These are phyloP conservation scores for Dolichoris vasculosae DNA, from an alignment of 1,140 invertebrate species.

Conservation along the genomic window DNA sequence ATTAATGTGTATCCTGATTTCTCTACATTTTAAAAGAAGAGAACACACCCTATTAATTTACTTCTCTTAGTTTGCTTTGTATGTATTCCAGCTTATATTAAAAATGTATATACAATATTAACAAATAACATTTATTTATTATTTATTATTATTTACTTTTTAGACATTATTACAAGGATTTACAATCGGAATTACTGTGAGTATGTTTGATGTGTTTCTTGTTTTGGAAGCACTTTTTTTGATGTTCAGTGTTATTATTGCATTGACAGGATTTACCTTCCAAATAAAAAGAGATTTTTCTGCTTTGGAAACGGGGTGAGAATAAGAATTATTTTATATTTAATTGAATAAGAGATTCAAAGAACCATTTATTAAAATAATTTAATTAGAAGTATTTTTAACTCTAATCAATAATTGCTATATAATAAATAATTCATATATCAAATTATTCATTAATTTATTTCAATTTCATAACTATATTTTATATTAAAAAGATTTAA, in stretches of 20 bases:
- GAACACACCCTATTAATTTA: conserved; percentile 81
- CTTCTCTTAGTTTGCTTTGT: conserved; percentile 82
- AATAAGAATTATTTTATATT: conserved; percentile 45
- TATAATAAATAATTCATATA: too few species aligned
- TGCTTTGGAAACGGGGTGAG: conserved; percentile 83
- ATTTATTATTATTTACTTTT: conserved; percentile 62
- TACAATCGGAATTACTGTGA: conserved; percentile 83
- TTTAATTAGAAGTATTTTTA: too few species aligned
- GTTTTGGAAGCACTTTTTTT: conserved; percentile 86
- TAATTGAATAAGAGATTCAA: neutral
- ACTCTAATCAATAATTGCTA: too few species aligned
- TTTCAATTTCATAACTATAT: too few species aligned
- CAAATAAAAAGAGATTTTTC: conserved; percentile 90
- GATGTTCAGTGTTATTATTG: conserved; percentile 82
- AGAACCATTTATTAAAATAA: too few species aligned
- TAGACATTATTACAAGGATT: conserved; percentile 85
- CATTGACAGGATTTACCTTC: conserved; percentile 85
- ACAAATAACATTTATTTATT: conserved; percentile 46
- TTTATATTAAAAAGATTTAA: too few species aligned
- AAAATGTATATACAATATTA: neutral
- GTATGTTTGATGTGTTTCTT: conserved; percentile 80
- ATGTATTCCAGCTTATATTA: conserved; percentile 68
- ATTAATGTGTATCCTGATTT: conserved; percentile 78
- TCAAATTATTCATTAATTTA: too few species aligned
- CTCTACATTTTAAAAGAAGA: conserved; percentile 78